phyloP scores from a whole-genome alignment of 2,113 vertebrate species.

The Varanus salvator region DNA sequence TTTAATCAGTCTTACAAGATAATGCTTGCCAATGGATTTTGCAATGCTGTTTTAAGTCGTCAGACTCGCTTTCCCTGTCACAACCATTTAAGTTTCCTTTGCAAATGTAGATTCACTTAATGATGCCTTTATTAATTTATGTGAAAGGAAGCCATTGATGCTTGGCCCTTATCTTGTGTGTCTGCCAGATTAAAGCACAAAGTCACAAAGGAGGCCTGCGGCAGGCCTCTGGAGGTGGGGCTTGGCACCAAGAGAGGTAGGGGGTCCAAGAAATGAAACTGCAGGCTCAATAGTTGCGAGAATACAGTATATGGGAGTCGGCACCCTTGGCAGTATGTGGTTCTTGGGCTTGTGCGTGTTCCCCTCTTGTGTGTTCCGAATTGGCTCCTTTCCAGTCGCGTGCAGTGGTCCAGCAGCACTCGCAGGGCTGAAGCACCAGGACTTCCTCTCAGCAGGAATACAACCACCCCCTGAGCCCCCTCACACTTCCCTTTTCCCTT shows the following conservation, averaged over 20 bases:
- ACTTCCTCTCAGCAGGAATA: too few species aligned
- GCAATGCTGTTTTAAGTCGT: neutral
- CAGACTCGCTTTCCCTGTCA: neutral
- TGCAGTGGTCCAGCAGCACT: too few species aligned
- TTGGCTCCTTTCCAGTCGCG: too few species aligned
- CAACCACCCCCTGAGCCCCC: too few species aligned
- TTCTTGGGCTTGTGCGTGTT: too few species aligned
- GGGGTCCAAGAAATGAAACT: neutral
- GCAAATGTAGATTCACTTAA: neutral
- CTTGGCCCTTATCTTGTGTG: neutral
- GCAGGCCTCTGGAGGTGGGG: neutral
- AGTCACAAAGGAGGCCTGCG: neutral
- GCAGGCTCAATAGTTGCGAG: neutral
- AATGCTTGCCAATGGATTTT: neutral
- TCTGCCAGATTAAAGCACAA: neutral
- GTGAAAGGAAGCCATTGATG: neutral
- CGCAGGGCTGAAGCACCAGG: too few species aligned
- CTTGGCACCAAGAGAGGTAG: neutral
- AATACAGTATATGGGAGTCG: too few species aligned
- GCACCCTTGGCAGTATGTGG: too few species aligned
- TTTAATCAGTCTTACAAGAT: conserved; percentile 25
- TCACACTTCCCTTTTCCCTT: too few species aligned
- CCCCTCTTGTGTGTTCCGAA: too few species aligned
- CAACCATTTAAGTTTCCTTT: conserved; percentile 1
- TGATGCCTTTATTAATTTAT: conserved; percentile 13